phyloP scores from a whole-genome alignment of 2,888 invertebrate species.

The Chorisops tibialis region DNA sequence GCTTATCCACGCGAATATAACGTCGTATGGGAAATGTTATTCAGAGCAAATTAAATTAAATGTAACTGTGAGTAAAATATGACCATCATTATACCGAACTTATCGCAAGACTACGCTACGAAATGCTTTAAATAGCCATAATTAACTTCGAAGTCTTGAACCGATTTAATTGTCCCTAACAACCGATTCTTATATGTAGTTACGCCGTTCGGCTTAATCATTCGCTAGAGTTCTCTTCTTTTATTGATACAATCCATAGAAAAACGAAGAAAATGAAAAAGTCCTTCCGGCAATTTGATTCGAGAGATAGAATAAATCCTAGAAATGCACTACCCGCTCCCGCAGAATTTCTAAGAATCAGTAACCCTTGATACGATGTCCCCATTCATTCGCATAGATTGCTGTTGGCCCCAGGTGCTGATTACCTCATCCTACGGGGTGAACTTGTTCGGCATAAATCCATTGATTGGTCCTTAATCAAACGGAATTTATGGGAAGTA shows the following conservation, averaged over 20 bases:
- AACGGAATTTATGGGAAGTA: slow-evolving; percentile 19
- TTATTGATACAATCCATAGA: not conserved
- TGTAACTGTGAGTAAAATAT: slow-evolving; percentile 20
- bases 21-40: too few relatives aligned
- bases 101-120: slow-evolving; percentile 1
- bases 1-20: too few relatives aligned
- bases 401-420: slow-evolving; percentile 24
- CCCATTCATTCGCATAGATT: not conserved
- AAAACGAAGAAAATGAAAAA: too few relatives aligned
- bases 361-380: not conserved
- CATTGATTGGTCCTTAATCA: slow-evolving; percentile 19
- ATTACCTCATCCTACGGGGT: slow-evolving; percentile 18
- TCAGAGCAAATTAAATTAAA: too few relatives aligned
- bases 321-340: not conserved
- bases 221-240: slow-evolving; percentile 13
- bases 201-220: not conserved
- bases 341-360: not conserved
- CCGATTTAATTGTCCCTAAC: not conserved
- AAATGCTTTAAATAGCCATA: slow-evolving; percentile 9
- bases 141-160: slow-evolving; percentile 11
- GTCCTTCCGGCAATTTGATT: too few relatives aligned
- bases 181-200: not conserved
- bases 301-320: not conserved
- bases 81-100: too few relatives aligned
- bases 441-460: slow-evolving; percentile 8